Evolutionary conservation across 2,888 invertebrate genomes (phyloP).

Genomic region (Scaptodrosophila latifasciaeformis): DNA sequence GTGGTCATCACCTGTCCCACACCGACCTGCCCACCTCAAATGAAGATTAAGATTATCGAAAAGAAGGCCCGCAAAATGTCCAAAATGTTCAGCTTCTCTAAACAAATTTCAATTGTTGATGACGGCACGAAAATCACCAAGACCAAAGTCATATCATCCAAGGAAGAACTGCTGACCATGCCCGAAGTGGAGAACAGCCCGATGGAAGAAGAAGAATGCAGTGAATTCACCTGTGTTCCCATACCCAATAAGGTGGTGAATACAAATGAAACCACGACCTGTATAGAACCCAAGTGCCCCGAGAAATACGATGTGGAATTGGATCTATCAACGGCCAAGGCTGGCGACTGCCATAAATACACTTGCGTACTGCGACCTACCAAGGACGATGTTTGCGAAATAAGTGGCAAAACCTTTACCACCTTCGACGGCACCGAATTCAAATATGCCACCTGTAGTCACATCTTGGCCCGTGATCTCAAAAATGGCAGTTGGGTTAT

Average conservation of each 20-base stretch:
- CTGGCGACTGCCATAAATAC: conserved; percentile 78
- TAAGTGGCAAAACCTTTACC: conserved; percentile 85
- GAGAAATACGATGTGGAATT: conserved; percentile 78
- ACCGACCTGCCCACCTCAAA: conserved; percentile 76
- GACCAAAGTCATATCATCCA: conserved; percentile 59
- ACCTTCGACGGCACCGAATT: conserved; percentile 88
- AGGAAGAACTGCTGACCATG: conserved; percentile 60
- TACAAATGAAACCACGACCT: conserved; percentile 60
- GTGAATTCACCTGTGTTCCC: conserved; percentile 73
- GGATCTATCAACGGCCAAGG: conserved; percentile 72
- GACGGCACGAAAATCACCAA: conserved; percentile 66
- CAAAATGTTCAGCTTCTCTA: conserved; percentile 75
- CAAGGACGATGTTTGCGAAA: conserved; percentile 78
- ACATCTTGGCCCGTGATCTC: conserved; percentile 84
- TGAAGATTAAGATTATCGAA: conserved; percentile 75
- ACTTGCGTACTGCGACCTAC: conserved; percentile 80
- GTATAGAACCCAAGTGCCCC: conserved; percentile 77
- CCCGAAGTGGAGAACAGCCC: conserved; percentile 52
- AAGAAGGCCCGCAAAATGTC: conserved; percentile 73
- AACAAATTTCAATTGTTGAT: conserved; percentile 60
- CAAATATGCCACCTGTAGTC: conserved; percentile 88
- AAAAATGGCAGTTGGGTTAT: conserved; percentile 82
- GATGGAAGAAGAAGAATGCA: conserved; percentile 64
- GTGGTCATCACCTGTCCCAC: conserved; percentile 74
- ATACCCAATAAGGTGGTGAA: conserved; percentile 52